A percentile compares a stretch with the other conserved stretches of the same genome.
phyloP scores from a whole-genome alignment of 2,113 vertebrate genomes.

The Candoia aspera region DNA sequence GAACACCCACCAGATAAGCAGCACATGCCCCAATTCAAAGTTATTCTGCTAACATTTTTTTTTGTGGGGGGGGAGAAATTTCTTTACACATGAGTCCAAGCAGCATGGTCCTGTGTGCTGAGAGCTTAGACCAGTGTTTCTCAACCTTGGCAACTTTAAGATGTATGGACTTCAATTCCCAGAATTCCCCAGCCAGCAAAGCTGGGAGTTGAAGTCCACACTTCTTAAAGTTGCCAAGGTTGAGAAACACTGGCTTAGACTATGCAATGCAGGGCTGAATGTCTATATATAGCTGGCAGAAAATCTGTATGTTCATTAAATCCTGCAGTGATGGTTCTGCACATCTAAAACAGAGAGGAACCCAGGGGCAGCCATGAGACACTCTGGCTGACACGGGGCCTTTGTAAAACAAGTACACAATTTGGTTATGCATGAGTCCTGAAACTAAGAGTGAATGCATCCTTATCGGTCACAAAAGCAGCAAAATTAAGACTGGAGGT shows the following conservation, averaged over 20 bases:
- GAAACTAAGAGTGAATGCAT: neutral
- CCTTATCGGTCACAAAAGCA: neutral
- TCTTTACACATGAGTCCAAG: neutral
- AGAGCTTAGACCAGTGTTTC: neutral
- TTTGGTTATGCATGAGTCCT: neutral
- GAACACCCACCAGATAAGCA: neutral
- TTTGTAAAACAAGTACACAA: neutral
- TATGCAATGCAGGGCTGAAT: neutral
- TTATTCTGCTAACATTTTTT: neutral
- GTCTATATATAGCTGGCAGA: neutral
- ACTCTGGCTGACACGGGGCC: neutral
- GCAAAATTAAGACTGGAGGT: neutral
- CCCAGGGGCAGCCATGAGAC: neutral
- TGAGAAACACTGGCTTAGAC: neutral
- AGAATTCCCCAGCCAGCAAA: no score
- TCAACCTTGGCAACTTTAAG: no score
- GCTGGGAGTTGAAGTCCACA: no score
- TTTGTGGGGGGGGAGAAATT: no score
- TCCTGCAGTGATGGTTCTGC: neutral
- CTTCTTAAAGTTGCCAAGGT: no score
- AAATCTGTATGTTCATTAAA: neutral
- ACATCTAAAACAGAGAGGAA: neutral
- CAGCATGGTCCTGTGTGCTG: neutral
- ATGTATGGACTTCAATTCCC: no score
- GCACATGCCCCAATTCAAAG: neutral